A percentile compares a stretch with the other conserved stretches of the same genome.
Conservation (phyloP, 2,888 invertebrate species). For the Tyria jacobaeae region DNA sequence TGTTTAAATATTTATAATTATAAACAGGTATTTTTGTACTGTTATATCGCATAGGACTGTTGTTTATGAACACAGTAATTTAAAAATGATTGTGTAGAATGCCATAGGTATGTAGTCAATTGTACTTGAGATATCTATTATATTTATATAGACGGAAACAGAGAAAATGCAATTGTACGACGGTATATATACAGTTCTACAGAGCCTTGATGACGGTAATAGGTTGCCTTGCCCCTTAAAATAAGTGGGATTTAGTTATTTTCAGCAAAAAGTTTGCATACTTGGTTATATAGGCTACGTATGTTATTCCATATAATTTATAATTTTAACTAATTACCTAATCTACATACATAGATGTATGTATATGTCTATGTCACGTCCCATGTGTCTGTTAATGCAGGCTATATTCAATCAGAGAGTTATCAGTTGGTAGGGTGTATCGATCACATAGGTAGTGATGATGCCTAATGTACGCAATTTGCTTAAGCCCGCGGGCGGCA, state of each 20-base stretch:
- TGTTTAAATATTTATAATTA: conserved; percentile 68
- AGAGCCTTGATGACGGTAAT: no score
- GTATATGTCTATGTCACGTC: conserved; percentile 11
- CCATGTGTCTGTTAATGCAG: conserved; percentile 17
- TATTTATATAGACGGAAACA: neutral
- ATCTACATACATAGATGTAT: conserved; percentile 13
- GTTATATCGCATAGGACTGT: conserved; percentile 23
- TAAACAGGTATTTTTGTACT: conserved; percentile 44
- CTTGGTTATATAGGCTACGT: neutral
- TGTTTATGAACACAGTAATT: conserved; percentile 5
- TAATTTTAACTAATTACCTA: neutral
- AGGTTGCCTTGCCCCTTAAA: no score
- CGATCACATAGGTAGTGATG: conserved; percentile 51
- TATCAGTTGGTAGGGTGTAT: conserved; percentile 43
- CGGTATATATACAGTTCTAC: no score
- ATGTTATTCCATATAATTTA: neutral
- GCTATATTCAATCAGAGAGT: conserved; percentile 60
- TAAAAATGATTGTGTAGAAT: neutral
- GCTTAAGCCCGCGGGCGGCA: conserved; percentile 23
- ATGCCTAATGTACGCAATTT: conserved; percentile 56
- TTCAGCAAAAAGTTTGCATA: no score
- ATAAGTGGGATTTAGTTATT: no score
- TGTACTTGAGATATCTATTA: neutral
- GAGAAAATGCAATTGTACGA: no score
- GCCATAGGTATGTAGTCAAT: neutral